phyloP scores from a whole-genome alignment of 2,797 vertebrate species.

The Myripristis jacobus region DNA sequence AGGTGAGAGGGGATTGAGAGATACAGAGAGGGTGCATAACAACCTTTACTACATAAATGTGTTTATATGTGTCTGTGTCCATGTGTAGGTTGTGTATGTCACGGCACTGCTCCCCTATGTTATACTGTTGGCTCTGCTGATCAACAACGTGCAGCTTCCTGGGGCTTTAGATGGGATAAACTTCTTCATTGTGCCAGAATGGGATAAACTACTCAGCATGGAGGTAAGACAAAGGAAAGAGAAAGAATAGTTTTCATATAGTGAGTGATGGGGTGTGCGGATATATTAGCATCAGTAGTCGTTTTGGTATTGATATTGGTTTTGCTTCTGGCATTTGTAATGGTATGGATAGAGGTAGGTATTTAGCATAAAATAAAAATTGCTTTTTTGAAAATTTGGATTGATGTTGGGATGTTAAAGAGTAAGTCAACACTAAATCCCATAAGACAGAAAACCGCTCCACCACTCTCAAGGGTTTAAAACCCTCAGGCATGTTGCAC shows the following conservation, averaged over 20 bases:
- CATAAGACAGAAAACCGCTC: no score
- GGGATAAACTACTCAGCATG: constrained; percentile 79
- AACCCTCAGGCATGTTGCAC: no score
- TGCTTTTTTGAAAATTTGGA: no score
- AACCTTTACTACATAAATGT: neutral
- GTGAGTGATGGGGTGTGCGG: no score
- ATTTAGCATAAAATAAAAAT: no score
- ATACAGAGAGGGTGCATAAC: neutral
- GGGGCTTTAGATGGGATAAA: constrained; percentile 81
- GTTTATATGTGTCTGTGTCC: constrained; percentile 9
- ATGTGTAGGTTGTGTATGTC: constrained; percentile 83
- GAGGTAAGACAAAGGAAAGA: constrained; percentile 67
- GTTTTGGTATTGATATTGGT: neutral
- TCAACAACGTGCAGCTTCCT: constrained; percentile 84
- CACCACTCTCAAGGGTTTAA: no score
- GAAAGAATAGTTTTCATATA: no score
- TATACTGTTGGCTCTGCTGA: constrained; percentile 82
- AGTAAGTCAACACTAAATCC: no score
- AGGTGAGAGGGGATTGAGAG: constrained; percentile 62
- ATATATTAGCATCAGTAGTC: neutral
- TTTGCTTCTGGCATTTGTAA: neutral
- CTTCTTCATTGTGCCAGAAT: constrained; percentile 83
- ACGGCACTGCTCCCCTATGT: constrained; percentile 85
- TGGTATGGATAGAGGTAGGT: no score
- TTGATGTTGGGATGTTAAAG: no score